A percentile compares a stretch with the other conserved stretches of the same genome.
Evolutionary conservation across 2,888 invertebrate genomes (phyloP).

Genomic region (Brachycybe producta): DNA sequence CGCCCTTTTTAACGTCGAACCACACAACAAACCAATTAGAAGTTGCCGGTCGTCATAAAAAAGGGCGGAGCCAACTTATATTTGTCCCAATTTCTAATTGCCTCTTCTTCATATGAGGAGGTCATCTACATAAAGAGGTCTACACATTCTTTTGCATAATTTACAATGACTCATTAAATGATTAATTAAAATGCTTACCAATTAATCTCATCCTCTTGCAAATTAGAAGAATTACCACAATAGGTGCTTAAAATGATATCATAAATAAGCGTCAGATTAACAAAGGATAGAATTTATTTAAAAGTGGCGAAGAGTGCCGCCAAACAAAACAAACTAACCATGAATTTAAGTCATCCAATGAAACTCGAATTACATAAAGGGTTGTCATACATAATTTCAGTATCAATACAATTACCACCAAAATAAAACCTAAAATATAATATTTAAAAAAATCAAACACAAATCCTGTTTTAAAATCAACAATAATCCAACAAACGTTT

Average conservation of each 20-base stretch:
- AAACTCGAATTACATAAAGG: not conserved
- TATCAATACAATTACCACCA: slow-evolving; percentile 11
- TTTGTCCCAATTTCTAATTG: too few species aligned
- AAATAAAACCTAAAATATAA: slow-evolving; percentile 7
- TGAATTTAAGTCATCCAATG: not conserved
- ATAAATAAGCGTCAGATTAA: not conserved
- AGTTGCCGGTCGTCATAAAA: too few species aligned
- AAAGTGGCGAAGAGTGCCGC: not conserved
- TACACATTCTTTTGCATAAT: too few species aligned
- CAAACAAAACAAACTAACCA: not conserved
- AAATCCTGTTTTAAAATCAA: not conserved
- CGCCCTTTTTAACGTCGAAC: too few species aligned
- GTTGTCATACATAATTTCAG: slow-evolving; percentile 6
- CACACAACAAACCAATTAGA: too few species aligned
- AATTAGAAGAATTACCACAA: not conserved
- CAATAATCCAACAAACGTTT: too few species aligned
- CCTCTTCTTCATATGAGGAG: too few species aligned
- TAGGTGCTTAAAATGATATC: slow-evolving; percentile 3
- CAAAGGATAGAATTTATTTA: not conserved
- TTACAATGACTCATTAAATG: too few species aligned
- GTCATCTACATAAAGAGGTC: too few species aligned
- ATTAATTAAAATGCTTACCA: not conserved
- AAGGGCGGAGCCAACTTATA: too few species aligned
- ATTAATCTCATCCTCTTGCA: not conserved
- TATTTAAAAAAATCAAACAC: not conserved